Evolutionary conservation across 2,797 vertebrate genomes (phyloP), one percentile per base, ranked within the genome.

Genomic region (Cryptoprocta ferox): DNA sequence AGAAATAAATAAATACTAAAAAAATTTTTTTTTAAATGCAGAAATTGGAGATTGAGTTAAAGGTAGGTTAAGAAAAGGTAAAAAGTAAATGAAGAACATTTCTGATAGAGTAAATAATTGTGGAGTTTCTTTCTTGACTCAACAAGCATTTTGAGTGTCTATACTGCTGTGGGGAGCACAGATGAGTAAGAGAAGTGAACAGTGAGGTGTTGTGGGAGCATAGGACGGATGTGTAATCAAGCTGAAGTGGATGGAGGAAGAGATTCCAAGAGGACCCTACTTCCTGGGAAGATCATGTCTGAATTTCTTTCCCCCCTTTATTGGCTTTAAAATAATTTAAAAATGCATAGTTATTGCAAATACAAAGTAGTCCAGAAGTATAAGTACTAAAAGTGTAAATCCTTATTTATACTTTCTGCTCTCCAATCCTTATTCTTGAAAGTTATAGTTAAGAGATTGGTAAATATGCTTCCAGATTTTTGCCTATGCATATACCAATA

Each of bases 301-400:
- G 21, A 88, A 39, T 68, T 81, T 63, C n/a, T 85, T 81, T 66
- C 30, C 35, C 1, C 12, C 15, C 53, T 45, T 90, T 86, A 61
- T 89, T 89, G 76, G 42, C 42, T 94, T 95, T 85, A 76, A 81
- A 70, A 24, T 79, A 94, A 78, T 59, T 81, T 70, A 28, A 63
- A 88, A 83, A 65, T 88, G 21, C 14, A 3, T 68, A 59, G 65
- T 80, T 50, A 19, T 68, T 87, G 32, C 70, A 86, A 76, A 68
- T 79, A 42, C 26, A 87, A 42, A 89, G 45, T 12, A 68, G 15
- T 63, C 9, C 18, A 84, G 76, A 87, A 73, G 14, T 73, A 9
- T 68, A 66, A n/a, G 1, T 71, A 48, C 5, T 84, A 66, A 71
- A 85, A 82, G 32, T 70, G 4, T 61, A 86, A 85, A 66, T 78